Base-by-base conservation (phyloP, 2,797 vertebrate species). In the Triplophysa bombifrons region DNA sequence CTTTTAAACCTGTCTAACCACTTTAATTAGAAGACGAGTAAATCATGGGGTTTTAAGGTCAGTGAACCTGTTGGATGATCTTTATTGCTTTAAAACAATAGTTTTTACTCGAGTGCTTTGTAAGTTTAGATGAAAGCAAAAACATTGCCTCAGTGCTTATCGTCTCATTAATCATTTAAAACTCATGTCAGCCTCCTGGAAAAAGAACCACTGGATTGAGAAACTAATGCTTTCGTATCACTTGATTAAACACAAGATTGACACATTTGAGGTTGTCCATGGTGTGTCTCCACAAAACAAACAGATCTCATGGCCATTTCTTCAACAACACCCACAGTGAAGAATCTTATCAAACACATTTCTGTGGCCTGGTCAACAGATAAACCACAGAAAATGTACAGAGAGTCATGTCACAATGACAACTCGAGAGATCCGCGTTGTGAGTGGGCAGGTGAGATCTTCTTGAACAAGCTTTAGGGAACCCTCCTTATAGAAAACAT, bases 321-420 rank as follows among this genome's bases (percentile, higher is more conserved):
- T 69, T 10, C 7, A 22, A 19, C 48, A 60, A 69, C 44, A 38
- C 55, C 66, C 44, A 78, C 56, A 10, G 27, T 50, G 9, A 30
- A 22, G 8, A 6, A 55, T 13, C 14, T 70, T 60, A 70, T 63
- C 66, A 41, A 0, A 14, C 2, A 58, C 63, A 19, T 5, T 48
- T 17, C 12, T 34, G 2, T 69, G 20, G 6, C 55, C 65, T 22
- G 76, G 67, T 41, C 55, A 78, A 27, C 2, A 19, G 17, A 38
- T 34, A 61, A 61, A 63, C 44, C 67, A 63, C 67, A 70, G 0
- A 53, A 51, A 78, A 77, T 70, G 75, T 70, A 77, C 75, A n/a
- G 10, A 27, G 10, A 25, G 11, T 64, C 9, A 22, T 16, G 0
- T 4, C 1, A 17, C 9, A 1, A 55, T n/a, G 34, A 71, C 13